Conservation (phyloP, 2,888 invertebrate genomes). For the Zhuqinia jingwanae region DNA sequence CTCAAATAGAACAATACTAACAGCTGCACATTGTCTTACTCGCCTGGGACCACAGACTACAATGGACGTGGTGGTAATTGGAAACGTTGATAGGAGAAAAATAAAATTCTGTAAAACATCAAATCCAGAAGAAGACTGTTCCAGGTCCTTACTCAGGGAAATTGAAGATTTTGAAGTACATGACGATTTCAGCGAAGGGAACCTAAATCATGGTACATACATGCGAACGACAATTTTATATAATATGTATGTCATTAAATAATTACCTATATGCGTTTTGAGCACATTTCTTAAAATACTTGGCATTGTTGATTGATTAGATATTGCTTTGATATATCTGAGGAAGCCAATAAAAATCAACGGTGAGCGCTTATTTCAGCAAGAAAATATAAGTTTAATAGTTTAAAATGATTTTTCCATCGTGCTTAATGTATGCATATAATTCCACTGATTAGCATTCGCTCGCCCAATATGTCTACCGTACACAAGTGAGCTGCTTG, state of each 20-base stretch:
- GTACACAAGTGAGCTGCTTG: neutral
- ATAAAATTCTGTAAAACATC: constrained; percentile 57
- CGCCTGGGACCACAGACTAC: constrained; percentile 37
- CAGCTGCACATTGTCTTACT: constrained; percentile 61
- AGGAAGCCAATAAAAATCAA: constrained; percentile 64
- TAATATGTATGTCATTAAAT: neutral
- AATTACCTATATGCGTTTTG: neutral
- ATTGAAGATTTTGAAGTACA: constrained; percentile 76
- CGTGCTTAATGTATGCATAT: too few relatives aligned
- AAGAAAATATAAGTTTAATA: too few relatives aligned
- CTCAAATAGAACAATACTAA: constrained; percentile 58
- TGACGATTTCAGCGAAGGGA: constrained; percentile 72
- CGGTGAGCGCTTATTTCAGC: too few relatives aligned
- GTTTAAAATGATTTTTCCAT: too few relatives aligned
- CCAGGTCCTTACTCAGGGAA: constrained; percentile 39
- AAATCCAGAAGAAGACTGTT: constrained; percentile 56
- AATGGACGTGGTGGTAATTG: constrained; percentile 57
- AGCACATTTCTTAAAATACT: neutral
- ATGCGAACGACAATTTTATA: too few relatives aligned
- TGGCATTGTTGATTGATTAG: constrained; percentile 44
- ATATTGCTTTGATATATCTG: constrained; percentile 74
- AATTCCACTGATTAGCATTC: too few relatives aligned
- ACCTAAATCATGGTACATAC: constrained; percentile 68
- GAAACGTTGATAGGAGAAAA: constrained; percentile 63
- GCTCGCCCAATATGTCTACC: neutral